Conservation (phyloP, 2,888 invertebrate species). For the Entomobrya multifasciata region DNA sequence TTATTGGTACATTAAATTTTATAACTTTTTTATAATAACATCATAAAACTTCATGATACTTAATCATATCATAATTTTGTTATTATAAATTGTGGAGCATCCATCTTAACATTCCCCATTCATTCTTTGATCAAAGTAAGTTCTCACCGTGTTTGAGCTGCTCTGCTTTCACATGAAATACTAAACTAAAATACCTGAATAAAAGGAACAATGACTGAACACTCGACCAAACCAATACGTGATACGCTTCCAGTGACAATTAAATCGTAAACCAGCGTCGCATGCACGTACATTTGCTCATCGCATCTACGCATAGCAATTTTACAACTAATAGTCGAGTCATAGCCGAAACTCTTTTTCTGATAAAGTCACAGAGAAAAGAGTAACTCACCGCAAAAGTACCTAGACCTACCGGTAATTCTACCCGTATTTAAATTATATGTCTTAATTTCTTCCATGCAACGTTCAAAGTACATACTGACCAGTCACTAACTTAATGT, state of each 20-base stretch:
- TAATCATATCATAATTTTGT: conserved; percentile 1
- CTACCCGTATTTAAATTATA: conserved; percentile 26
- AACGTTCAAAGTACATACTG: not conserved
- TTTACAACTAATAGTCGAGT: too few relatives aligned
- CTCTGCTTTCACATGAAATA: not conserved
- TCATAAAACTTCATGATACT: conserved; percentile 25
- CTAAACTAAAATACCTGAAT: not conserved
- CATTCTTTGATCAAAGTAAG: not conserved
- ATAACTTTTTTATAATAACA: not conserved
- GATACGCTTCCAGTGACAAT: conserved; percentile 56
- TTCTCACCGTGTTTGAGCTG: not conserved
- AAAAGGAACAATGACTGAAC: conserved; percentile 6
- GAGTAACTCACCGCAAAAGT: conserved; percentile 31
- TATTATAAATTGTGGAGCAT: too few relatives aligned
- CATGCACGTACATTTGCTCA: too few relatives aligned
- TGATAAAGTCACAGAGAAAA: conserved; percentile 26
- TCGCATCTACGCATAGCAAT: too few relatives aligned
- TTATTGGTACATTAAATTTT: conserved; percentile 13
- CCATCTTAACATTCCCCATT: too few relatives aligned
- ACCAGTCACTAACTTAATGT: too few relatives aligned
- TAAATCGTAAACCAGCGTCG: not conserved
- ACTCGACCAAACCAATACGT: conserved; percentile 52
- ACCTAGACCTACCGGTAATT: conserved; percentile 54
- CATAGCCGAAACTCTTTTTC: too few relatives aligned
- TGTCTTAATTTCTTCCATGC: conserved; percentile 43